Base-by-base conservation (phyloP, 1,140 invertebrate species). In the Pectinophora gossypiella region DNA sequence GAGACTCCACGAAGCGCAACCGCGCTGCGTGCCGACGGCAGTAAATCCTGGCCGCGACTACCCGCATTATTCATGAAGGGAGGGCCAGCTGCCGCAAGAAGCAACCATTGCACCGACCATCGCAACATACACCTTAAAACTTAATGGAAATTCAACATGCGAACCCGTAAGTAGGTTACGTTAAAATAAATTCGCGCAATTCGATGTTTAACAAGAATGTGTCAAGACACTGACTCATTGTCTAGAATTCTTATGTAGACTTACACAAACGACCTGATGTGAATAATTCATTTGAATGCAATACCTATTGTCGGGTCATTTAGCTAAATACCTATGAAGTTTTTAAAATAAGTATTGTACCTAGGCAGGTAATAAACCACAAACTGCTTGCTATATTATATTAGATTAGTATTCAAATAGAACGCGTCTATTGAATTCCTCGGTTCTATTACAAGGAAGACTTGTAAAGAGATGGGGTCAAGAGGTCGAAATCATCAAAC, bases 11-110 rank as follows among this genome's bases (percentile, higher is more conserved):
- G 48, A 59, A 60, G 44, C 53, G 43, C 48, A 19, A 22, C 48
- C 58, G 56, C 61, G 47, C 46, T n/a, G n/a, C 46, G 53, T 56
- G 52, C 52, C 40, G 52, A 48, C 60, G 48, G 47, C 61, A 49
- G 61, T 69, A 71, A 75, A 76, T 75, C 70, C 65, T 70, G 67
- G 64, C 66, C 54, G 55, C 46, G 50, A 42, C 51, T 42, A 46
- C 42, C 68, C 79, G 68, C 79, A 79, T 80, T 69, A 79, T 80
- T 73, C 72, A 83, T 79, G 59, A 72, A 64, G 47, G 64, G 46
- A 59, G 59, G 58, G 63, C 57, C 58, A 38, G 46, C 57, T 56
- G 48, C 46, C 51, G 50, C 55, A 47, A 54, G 48, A 53, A 54
- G 48, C 47, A 59, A 54, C 64, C 63, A 61, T 62, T 67, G 68